Conservation (phyloP, 2,113 vertebrate species). For the Panurus biarmicus region DNA sequence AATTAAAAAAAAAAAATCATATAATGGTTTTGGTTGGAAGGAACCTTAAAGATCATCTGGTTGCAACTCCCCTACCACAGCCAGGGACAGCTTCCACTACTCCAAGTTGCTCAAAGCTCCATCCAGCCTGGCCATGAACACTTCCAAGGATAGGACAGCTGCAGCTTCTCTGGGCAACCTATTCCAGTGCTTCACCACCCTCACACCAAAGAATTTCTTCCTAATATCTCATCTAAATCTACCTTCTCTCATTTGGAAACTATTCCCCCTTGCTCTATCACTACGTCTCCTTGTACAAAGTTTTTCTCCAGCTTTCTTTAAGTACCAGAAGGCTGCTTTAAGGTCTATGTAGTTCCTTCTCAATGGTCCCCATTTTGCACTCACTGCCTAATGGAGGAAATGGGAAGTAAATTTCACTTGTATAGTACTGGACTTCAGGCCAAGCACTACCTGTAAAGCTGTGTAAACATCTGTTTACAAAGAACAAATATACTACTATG, state of each 20-base stretch:
- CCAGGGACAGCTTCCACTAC: neutral
- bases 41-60: neutral
- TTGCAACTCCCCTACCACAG: neutral
- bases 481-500: neutral
- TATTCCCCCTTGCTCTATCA: neutral
- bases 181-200: neutral
- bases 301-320: neutral
- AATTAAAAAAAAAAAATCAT: neutral
- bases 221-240: neutral
- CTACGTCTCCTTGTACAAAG: neutral
- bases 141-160: neutral
- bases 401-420: neutral
- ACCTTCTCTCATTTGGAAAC: neutral
- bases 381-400: neutral
- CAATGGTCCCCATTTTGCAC: neutral
- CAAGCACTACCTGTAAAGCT: neutral
- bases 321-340: neutral
- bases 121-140: neutral
- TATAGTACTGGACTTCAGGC: neutral
- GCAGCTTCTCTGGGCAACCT: neutral
- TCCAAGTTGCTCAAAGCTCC: neutral
- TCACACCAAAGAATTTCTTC: neutral
- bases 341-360: neutral
- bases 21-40: neutral
- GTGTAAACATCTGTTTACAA: neutral